Evolutionary conservation across 2,113 vertebrate genomes (phyloP).

Genomic region (Alexandromys fortis): DNA sequence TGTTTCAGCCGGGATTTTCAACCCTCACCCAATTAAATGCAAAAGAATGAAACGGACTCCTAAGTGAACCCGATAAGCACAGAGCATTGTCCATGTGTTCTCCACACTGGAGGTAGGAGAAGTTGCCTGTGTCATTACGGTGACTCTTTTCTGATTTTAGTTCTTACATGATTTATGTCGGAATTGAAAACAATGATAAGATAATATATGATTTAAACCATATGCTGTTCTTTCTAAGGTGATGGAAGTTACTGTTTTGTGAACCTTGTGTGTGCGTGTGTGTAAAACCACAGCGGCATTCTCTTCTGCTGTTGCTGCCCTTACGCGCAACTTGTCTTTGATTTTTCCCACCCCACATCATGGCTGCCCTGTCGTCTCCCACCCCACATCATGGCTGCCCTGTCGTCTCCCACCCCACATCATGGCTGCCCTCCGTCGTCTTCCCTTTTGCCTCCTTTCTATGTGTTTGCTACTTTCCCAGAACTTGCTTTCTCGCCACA

Average conservation of each 20-base stretch:
- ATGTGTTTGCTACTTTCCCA: background rate
- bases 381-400: too few relatives aligned
- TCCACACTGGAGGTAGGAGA: constrained; percentile 33
- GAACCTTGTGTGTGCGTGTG: background rate
- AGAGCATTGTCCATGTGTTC: constrained; percentile 2
- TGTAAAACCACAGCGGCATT: background rate
- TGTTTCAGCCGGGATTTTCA: constrained; percentile 42
- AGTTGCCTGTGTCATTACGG: background rate
- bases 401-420: background rate
- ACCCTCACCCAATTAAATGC: constrained; percentile 47
- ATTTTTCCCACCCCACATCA: background rate
- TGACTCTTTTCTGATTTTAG: constrained; percentile 38
- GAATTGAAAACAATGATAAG: constrained; percentile 19
- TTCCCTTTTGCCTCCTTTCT: background rate
- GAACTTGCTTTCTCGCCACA: background rate
- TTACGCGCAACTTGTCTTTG: background rate
- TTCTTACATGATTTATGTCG: constrained; percentile 13
- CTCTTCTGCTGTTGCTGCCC: background rate
- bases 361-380: too few relatives aligned
- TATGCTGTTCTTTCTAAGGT: constrained; percentile 26
- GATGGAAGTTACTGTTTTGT: constrained; percentile 16
- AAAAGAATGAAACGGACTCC: constrained; percentile 9
- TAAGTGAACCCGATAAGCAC: background rate
- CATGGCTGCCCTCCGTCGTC: background rate
- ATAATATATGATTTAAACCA: background rate